Evolutionary conservation across 2,797 vertebrate genomes (phyloP).

Genomic region (Gymnoscopelus microlampas): DNA sequence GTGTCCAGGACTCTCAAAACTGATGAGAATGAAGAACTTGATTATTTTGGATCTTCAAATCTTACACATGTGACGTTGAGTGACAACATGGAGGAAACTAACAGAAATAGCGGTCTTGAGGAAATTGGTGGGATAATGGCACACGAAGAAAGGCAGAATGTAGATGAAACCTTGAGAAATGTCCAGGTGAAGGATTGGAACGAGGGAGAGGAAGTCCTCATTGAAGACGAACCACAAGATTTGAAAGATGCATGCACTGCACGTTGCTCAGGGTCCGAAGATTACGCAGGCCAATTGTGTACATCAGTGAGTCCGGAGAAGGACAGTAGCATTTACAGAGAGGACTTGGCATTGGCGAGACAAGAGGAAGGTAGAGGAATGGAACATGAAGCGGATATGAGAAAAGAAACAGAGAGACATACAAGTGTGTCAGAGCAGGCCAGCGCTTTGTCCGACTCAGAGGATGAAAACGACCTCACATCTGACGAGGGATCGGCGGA

Average conservation of each 20-base stretch:
- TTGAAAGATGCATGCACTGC: background rate
- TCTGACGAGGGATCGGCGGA: background rate
- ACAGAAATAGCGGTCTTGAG: background rate
- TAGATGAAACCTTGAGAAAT: background rate
- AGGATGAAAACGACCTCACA: slow-evolving; percentile 6
- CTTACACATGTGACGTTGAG: background rate
- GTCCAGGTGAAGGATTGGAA: background rate
- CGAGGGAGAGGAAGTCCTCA: background rate
- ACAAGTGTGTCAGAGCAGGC: background rate
- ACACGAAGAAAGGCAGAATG: background rate
- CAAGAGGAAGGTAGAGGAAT: background rate
- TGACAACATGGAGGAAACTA: slow-evolving; percentile 4
- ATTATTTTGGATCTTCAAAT: background rate
- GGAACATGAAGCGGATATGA: background rate
- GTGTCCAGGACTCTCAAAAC: background rate
- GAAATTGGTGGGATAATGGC: background rate
- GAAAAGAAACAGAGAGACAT: background rate
- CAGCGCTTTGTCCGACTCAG: background rate
- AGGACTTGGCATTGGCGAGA: background rate
- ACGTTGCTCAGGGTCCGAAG: background rate
- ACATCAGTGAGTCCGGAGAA: slow-evolving; percentile 2
- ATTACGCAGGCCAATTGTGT: background rate
- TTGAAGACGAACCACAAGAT: slow-evolving; percentile 7
- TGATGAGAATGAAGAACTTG: background rate
- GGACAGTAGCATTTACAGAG: background rate